phyloP scores from a whole-genome alignment of 2,113 vertebrate species.

The Tangachromis dhanisi region DNA sequence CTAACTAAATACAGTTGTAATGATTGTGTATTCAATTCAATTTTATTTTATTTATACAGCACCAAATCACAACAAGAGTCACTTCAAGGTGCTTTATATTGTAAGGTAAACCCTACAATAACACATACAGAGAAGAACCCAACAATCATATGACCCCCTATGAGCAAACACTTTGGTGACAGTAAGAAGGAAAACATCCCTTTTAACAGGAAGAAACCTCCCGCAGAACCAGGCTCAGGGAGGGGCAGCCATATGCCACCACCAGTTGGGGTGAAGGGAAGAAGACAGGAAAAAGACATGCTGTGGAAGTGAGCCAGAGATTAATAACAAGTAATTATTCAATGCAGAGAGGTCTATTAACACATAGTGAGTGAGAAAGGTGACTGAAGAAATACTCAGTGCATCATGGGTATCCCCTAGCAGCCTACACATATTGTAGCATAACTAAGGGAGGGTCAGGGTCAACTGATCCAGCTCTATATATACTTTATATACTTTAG shows the following conservation, averaged over 20 bases:
- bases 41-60: neutral
- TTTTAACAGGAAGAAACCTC: neutral
- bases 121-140: neutral
- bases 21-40: neutral
- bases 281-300: neutral
- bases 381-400: neutral
- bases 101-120: neutral
- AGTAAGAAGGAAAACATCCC: neutral
- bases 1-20: neutral
- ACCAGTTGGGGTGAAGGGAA: neutral
- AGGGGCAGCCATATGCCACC: rapidly evolving
- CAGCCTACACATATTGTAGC: neutral
- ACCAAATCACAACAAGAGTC: neutral
- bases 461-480: neutral
- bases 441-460: neutral
- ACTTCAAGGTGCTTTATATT: neutral
- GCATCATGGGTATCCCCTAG: neutral
- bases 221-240: rapidly evolving
- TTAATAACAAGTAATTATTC: neutral
- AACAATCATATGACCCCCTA: neutral
- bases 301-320: neutral
- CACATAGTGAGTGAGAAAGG: neutral
- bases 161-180: neutral
- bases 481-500: neutral
- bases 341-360: neutral